Evolutionary conservation across 2,888 invertebrate species (phyloP), one percentile per base, ranked within the genome.

Genomic region (Oxytorus armatus): DNA sequence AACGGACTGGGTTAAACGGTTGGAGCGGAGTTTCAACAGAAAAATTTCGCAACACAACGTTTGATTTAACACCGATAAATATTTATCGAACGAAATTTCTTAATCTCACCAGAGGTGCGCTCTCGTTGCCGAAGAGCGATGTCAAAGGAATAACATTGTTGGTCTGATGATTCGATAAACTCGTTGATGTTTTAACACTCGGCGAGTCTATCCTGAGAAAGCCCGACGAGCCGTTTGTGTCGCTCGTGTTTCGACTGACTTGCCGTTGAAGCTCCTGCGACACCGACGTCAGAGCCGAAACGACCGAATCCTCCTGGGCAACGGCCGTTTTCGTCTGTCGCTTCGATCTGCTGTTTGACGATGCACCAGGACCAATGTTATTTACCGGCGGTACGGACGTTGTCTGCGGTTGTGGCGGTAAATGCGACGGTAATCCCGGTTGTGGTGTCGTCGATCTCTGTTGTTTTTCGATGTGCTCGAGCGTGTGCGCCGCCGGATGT

Each of bases 381-480:
- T 87, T 88, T 4, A 79, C 65, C 16, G 77, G 29, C n/a, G 84
- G 75, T 25, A 79, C 61, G 21, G 84, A 77, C 0, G 86, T 49
- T 7, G 84, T n/a, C 16, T 85, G 85, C 18, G 84, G 66, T 53
- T 88, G 87, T 11, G 87, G 36, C 21, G 86, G 84, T 42, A 85
- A 77, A 33, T 83, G 80, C 1, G 83, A 42, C n/a, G 82, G 65
- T 18, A 84, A 73, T 55, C 69, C 77, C 1, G 90, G 89, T 61
- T 95, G 95, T 0, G 96, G 96, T 11, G 96, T 96, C 36, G 95
- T 94, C 16, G 96, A 95, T 66, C 96, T 93, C 86, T 97, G 97
- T 86, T 96, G 96, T 87, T 97, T 97, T 89, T 98, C 98, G 88
- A 98, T 96, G 89, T 98, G 97, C 90, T 97, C 97, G 0, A 97